These are phyloP conservation scores for Trichopoda pennipes DNA, from an alignment of 2,888 invertebrate species.

Conservation along the genomic window DNA sequence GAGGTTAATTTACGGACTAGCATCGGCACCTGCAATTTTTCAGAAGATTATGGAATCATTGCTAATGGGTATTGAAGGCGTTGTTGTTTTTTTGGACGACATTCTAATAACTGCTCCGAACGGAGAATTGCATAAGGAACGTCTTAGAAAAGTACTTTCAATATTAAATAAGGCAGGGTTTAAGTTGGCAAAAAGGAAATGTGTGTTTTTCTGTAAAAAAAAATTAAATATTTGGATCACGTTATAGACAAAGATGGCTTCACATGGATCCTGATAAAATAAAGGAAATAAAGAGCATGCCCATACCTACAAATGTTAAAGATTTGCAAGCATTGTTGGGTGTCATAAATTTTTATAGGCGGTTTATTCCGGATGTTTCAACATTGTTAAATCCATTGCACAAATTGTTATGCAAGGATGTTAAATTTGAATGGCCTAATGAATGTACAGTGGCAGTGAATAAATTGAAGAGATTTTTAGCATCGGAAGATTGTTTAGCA, in stretches of 20 bases:
- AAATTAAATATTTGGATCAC: conserved; percentile 6
- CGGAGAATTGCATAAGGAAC: not conserved
- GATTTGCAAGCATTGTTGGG: too few relatives aligned
- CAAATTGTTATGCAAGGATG: not conserved
- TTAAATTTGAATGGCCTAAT: not conserved
- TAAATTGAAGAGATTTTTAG: conserved; percentile 70
- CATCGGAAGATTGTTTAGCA: conserved; percentile 64
- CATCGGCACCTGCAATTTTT: too few relatives aligned
- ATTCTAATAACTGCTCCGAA: too few relatives aligned
- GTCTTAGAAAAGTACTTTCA: not conserved
- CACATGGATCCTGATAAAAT: too few relatives aligned
- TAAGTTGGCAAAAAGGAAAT: conserved; percentile 61
- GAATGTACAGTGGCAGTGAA: too few relatives aligned
- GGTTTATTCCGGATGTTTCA: too few relatives aligned
- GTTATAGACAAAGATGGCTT: conserved; percentile 71
- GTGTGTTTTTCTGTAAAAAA: conserved; percentile 70
- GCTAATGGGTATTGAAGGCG: conserved; percentile 13
- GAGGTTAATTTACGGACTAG: too few relatives aligned
- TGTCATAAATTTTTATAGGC: too few relatives aligned
- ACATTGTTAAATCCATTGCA: too few relatives aligned
- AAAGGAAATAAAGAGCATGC: too few relatives aligned
- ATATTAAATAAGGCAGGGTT: not conserved
- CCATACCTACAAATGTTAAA: too few relatives aligned
- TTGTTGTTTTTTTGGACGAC: not conserved
- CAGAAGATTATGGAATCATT: too few relatives aligned